These are phyloP conservation scores for Perizoma affinitatum DNA, from an alignment of 2,888 invertebrate genomes.

Conservation along the genomic window DNA sequence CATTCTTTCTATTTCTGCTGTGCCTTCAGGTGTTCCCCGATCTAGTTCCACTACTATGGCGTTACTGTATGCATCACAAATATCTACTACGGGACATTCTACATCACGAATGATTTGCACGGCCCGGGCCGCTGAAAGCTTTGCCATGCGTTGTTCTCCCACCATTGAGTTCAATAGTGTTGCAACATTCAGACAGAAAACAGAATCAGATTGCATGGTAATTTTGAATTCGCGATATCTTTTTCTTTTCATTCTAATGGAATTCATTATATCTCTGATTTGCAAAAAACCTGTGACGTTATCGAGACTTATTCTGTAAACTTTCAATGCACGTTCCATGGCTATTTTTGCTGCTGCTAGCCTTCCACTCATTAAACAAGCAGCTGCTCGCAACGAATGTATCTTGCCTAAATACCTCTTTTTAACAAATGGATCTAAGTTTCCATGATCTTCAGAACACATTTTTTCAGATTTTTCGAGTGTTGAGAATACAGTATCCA, in stretches of 20 bases:
- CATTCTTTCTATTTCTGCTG: constrained; percentile 64
- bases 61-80: constrained; percentile 76
- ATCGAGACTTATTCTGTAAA: constrained; percentile 61
- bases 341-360: constrained; percentile 57
- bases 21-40: constrained; percentile 62
- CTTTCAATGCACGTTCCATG: constrained; percentile 59
- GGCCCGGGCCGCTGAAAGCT: constrained; percentile 59
- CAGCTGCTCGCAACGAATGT: constrained; percentile 64
- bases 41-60: constrained; percentile 74
- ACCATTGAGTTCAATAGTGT: constrained; percentile 62
- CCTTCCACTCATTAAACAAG: constrained; percentile 55
- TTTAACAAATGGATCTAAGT: constrained; percentile 49
- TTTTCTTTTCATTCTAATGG: constrained; percentile 50
- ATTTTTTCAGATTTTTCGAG: constrained; percentile 64
- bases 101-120: constrained; percentile 63
- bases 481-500: constrained; percentile 54
- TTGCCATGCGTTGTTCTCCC: constrained; percentile 62
- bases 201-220: constrained; percentile 60
- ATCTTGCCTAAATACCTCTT: constrained; percentile 65
- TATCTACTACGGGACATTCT: constrained; percentile 64
- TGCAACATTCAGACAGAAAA: constrained; percentile 70
- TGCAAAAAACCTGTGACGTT: constrained; percentile 58
- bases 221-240: constrained; percentile 54
- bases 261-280: constrained; percentile 47
- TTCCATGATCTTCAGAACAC: constrained; percentile 46